Evolutionary conservation across 2,888 invertebrate species (phyloP).

Genomic region (Leptopilina myrica): DNA sequence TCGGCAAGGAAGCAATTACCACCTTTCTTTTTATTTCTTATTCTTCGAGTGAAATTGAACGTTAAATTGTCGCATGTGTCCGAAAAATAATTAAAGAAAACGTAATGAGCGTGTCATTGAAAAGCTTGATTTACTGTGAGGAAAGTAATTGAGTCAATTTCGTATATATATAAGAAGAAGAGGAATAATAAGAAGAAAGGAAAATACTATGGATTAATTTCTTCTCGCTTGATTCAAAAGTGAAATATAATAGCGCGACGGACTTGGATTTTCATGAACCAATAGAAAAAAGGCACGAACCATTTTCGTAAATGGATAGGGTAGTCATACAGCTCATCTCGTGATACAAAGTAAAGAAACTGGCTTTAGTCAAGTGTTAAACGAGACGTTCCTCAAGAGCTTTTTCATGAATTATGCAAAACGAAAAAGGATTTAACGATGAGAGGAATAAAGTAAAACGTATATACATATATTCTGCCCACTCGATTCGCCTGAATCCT

Average conservation of each 20-base stretch:
- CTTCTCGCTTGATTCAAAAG: not conserved
- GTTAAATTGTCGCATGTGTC: constrained; percentile 24
- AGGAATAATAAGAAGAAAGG: not conserved
- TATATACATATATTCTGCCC: not conserved
- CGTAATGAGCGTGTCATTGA: constrained; percentile 5
- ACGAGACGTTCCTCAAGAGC: not conserved
- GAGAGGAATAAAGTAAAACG: constrained; percentile 29
- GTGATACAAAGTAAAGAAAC: constrained; percentile 12
- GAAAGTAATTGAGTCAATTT: constrained; percentile 17
- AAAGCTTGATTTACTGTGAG: not conserved
- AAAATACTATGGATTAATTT: constrained; percentile 2
- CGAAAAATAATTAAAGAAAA: constrained; percentile 31
- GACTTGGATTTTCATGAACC: constrained; percentile 19
- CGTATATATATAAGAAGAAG: not conserved
- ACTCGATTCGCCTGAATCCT: not conserved
- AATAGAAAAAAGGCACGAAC: not conserved
- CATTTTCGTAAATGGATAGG: not conserved
- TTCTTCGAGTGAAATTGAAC: not conserved
- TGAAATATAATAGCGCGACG: not conserved
- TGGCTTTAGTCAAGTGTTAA: constrained; percentile 16
- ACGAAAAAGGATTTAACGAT: constrained; percentile 25
- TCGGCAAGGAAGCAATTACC: constrained; percentile 21
- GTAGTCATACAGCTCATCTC: not conserved
- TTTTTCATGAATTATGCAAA: constrained; percentile 38
- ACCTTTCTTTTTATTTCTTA: constrained; percentile 10